Conservation (phyloP, 2,888 invertebrate species). For the Baccha elongata region DNA sequence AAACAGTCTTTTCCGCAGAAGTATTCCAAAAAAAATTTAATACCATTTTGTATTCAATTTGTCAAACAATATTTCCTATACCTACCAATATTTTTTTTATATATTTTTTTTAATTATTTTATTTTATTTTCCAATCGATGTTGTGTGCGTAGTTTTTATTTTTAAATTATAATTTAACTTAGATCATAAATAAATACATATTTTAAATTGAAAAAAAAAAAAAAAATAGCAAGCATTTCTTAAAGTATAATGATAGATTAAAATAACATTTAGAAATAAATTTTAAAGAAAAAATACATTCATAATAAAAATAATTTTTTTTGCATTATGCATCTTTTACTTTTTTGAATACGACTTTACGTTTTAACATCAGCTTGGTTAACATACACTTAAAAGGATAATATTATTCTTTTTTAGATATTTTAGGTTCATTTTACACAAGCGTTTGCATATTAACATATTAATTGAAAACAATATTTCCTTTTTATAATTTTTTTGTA, state of each 20-base stretch:
- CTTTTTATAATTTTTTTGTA: too few relatives aligned
- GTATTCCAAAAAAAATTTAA: constrained; percentile 56
- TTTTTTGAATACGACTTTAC: too few relatives aligned
- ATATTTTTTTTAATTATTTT: constrained; percentile 18
- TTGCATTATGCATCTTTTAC: too few relatives aligned
- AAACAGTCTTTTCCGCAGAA: constrained; percentile 72
- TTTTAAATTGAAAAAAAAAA: not conserved
- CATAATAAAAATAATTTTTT: too few relatives aligned
- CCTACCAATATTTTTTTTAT: constrained; percentile 1
- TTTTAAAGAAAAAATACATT: not conserved
- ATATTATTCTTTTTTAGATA: too few relatives aligned
- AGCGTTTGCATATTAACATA: too few relatives aligned
- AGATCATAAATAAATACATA: not conserved
- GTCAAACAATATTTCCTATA: constrained; percentile 39
- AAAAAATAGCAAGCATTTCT: too few relatives aligned
- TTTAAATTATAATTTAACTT: constrained; percentile 6
- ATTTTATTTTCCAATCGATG: constrained; percentile 62
- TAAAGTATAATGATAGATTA: too few relatives aligned
- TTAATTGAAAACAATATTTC: too few relatives aligned
- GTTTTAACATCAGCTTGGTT: too few relatives aligned
- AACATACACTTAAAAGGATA: too few relatives aligned
- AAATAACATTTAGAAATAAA: not conserved
- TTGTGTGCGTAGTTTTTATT: constrained; percentile 62
- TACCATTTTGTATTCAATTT: constrained; percentile 58
- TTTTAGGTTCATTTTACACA: too few relatives aligned